Evolutionary conservation across 2,113 vertebrate species (phyloP), one percentile per base, ranked within the genome.

Genomic region (Apaloderma vittatum): DNA sequence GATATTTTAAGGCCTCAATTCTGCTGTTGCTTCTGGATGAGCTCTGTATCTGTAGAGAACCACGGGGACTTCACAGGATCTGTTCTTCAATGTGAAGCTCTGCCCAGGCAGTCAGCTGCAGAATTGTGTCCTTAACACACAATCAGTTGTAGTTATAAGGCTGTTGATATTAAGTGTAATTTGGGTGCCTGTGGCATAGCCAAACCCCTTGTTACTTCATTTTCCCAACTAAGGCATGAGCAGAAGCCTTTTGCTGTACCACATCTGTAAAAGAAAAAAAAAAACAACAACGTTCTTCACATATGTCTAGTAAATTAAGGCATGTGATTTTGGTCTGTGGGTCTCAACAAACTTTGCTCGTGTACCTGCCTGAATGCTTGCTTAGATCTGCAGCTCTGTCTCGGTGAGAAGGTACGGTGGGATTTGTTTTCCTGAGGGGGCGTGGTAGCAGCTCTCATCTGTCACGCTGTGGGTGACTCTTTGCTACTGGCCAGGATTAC

Each of bases 351-450:
- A 86, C 83, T 94, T 95, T 93, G 79, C 91, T 97, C 3, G 49
- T 97, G 91, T 96, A 92, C 86, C 89, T 97, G 94, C 85, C 90
- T 96, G 94, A 96, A 94, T 97, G 96, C 88, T 80, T 95, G 80
- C 67, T 76, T 89, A 94, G 95, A 80, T 88, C 80, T 95, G 86
- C 89, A 93, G 93, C 73, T 83, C 2, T 8, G 66, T 87, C 73
- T 93, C 29, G 13, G 57, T 84, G 68, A 83, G 94, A 95, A 85
- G 57, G 59, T 59, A 12, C 34, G 63, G 46, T 82, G 82, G 77
- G 73, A 78, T 94, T 91, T 86, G 68, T 90, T 94, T 73, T 92
- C 90, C 84, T 0, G 11, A 63, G 54, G 84, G 74, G 76, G 90
- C 77, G 79, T 79, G 75, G n/a, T 52, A 92, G 94, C 80, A 90